These are phyloP conservation scores for Anthopleura sola DNA, from an alignment of 64 coral and sea anemone genomes.

Conservation along the genomic window DNA sequence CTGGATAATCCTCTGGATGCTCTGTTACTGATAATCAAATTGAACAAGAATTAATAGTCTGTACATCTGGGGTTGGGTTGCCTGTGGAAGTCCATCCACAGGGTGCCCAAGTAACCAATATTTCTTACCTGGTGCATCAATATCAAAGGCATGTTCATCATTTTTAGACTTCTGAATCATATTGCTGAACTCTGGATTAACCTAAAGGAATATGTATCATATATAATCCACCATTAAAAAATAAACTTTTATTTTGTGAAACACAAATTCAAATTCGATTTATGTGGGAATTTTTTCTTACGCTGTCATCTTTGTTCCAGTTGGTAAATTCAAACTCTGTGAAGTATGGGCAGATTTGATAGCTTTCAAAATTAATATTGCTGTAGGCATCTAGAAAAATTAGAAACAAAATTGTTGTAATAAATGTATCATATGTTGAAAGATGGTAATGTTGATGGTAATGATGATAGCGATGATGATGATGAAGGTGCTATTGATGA, in stretches of 20 bases:
- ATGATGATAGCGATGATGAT: too few relatives aligned
- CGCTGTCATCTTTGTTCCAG: slow-evolving; percentile 74
- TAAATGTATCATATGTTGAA: background rate
- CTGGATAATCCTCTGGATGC: slow-evolving; percentile 41
- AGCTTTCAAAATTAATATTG: slow-evolving; percentile 43
- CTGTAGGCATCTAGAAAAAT: slow-evolving; percentile 76
- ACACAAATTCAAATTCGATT: background rate
- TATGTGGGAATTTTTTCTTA: slow-evolving; percentile 27
- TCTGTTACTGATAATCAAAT: slow-evolving; percentile 25
- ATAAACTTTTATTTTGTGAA: background rate
- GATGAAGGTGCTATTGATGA: too few relatives aligned
- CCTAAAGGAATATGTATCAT: background rate
- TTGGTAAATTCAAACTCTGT: slow-evolving; percentile 96
- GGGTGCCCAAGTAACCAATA: background rate
- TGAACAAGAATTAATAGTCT: background rate
- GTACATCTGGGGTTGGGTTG: background rate
- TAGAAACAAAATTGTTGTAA: background rate
- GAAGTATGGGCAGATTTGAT: slow-evolving; percentile 90
- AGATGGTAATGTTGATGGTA: too few relatives aligned
- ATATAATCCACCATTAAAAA: too few relatives aligned
- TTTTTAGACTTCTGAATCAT: slow-evolving; percentile 29
- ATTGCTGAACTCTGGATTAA: slow-evolving; percentile 19
- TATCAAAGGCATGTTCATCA: slow-evolving; percentile 85
- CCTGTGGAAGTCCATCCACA: background rate
- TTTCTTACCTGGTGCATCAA: slow-evolving; percentile 70